Evolutionary conservation across 2,113 vertebrate species (phyloP).

Genomic region (Ailurus styani): DNA sequence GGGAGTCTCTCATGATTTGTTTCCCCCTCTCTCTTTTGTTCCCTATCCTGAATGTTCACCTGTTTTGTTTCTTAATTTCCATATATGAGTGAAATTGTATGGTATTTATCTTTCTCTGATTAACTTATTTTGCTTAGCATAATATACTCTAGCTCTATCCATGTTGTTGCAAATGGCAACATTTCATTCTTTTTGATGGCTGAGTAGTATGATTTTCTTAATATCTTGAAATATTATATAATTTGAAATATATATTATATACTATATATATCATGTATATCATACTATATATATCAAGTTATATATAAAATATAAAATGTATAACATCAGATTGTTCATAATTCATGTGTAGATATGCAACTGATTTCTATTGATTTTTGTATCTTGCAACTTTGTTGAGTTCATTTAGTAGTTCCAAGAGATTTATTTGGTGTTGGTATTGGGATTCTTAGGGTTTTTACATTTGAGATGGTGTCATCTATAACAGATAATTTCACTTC

Average conservation of each 20-base stretch:
- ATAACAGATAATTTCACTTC: neutral
- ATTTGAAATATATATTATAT: too few relatives aligned
- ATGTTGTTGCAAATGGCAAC: neutral
- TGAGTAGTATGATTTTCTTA: neutral
- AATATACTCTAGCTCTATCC: neutral
- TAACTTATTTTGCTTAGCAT: neutral
- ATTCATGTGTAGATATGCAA: neutral
- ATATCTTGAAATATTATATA: neutral
- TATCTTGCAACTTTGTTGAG: neutral
- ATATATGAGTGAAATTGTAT: neutral
- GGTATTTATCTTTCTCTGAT: neutral
- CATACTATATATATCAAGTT: too few relatives aligned
- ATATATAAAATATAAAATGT: too few relatives aligned
- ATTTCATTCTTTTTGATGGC: neutral
- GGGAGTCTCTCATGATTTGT: neutral
- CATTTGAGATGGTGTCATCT: neutral
- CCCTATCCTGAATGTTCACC: neutral
- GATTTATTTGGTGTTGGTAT: neutral
- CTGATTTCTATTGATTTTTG: neutral
- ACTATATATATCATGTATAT: too few relatives aligned
- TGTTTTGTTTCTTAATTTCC: neutral
- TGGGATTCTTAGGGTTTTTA: neutral
- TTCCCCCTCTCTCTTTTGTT: neutral
- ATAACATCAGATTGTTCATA: neutral
- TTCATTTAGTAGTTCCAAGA: neutral